These are phyloP conservation scores for Ferdinandea cuprea DNA, from an alignment of 2,888 invertebrate genomes.

Conservation along the genomic window DNA sequence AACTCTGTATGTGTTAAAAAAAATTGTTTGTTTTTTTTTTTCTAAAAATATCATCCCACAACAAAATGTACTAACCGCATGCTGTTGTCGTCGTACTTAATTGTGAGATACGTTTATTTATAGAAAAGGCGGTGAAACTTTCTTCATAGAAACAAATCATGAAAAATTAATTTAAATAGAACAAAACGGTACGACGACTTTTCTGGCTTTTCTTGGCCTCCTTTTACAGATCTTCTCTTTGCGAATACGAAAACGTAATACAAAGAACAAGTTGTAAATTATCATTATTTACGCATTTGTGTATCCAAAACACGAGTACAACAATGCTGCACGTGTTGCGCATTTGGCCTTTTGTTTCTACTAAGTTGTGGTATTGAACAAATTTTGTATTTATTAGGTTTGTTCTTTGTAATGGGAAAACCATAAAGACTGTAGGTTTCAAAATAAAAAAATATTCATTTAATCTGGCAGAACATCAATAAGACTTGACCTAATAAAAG, in stretches of 20 bases:
- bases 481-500: too few species aligned
- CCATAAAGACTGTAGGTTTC: too few species aligned
- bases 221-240: background rate
- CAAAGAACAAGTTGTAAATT: constrained; percentile 36
- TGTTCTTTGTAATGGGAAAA: too few species aligned
- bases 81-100: constrained; percentile 35
- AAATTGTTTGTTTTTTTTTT: background rate
- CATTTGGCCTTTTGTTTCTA: too few species aligned
- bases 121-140: constrained; percentile 44
- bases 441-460: too few species aligned
- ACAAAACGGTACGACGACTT: constrained; percentile 18
- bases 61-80: constrained; percentile 30
- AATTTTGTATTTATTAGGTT: too few species aligned
- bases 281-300: too few species aligned
- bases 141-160: constrained; percentile 64
- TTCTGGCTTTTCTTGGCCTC: background rate
- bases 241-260: background rate
- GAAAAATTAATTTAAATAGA: constrained; percentile 46
- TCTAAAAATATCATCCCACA: constrained; percentile 20
- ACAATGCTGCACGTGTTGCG: too few species aligned
- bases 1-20: background rate
- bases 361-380: too few species aligned
- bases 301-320: too few species aligned
- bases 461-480: too few species aligned
- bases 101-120: constrained; percentile 45